Conservation (phyloP, 2,113 vertebrate genomes). For the Thermophis baileyi region DNA sequence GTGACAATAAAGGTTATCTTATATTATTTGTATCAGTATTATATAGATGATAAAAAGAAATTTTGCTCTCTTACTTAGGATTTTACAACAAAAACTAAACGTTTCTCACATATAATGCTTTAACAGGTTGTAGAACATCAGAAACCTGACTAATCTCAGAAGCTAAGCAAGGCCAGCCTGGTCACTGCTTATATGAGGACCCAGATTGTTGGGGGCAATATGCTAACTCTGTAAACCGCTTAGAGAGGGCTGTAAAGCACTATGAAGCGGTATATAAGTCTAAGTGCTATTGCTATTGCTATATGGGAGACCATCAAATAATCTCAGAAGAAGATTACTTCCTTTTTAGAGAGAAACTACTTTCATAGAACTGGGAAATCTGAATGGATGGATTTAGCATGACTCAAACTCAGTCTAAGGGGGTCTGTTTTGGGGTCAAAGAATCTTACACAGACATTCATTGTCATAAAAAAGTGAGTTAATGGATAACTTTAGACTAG, state of each 20-base stretch:
- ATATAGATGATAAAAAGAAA: neutral
- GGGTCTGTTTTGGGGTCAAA: fast-evolving
- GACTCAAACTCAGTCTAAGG: neutral
- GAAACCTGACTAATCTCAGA: neutral
- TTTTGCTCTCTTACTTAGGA: neutral
- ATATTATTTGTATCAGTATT: neutral
- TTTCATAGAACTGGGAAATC: neutral
- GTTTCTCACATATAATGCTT: neutral
- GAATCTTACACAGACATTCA: neutral
- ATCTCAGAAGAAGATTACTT: neutral
- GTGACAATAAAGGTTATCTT: too few species aligned
- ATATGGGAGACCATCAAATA: neutral
- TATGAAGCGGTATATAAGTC: too few species aligned
- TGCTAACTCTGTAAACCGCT: too few species aligned
- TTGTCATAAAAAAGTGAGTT: neutral
- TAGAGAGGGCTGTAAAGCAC: too few species aligned
- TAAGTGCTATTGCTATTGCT: too few species aligned
- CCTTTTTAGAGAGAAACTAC: too few species aligned
- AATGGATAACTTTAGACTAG: neutral
- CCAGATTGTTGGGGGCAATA: too few species aligned
- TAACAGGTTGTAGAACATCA: neutral
- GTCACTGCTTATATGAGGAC: neutral
- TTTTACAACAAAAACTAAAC: neutral
- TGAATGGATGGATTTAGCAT: neutral
- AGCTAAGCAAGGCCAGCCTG: neutral